Conservation (phyloP, 2,797 vertebrate genomes). For the Sarcoramphus papa region DNA sequence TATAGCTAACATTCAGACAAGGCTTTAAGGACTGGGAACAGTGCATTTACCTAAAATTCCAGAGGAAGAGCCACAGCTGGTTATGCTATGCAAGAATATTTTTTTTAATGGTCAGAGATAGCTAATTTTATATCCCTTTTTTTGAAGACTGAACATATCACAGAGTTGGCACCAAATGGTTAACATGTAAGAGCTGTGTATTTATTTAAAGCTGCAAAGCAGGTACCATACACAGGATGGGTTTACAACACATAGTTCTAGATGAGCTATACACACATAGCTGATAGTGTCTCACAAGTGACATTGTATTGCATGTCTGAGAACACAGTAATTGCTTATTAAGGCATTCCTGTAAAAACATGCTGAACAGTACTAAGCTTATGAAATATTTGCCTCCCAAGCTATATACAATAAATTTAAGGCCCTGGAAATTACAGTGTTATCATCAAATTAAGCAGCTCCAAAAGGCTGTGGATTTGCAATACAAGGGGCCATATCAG, state of each 20-base stretch:
- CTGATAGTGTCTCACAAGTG: not conserved
- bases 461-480: not conserved
- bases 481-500: not conserved
- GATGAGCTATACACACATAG: not conserved
- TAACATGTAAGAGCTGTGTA: not conserved
- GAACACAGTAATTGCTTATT: not conserved
- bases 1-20: not conserved
- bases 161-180: not conserved
- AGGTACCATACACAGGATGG: no score
- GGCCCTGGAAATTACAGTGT: not conserved
- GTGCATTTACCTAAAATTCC: not conserved
- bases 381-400: not conserved
- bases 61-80: not conserved
- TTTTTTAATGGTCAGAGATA: not conserved
- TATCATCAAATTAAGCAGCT: not conserved
- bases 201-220: not conserved
- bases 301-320: not conserved
- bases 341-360: not conserved
- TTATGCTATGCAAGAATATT: not conserved
- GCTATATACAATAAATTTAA: not conserved
- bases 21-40: not conserved
- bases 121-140: not conserved
- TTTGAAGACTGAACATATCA: not conserved
- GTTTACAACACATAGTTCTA: not conserved
- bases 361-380: not conserved